Percentiles rank a stretch among this genome's conserved stretches.
Conservation (phyloP, 2,888 invertebrate species). For the Galerucella calmariensis region DNA sequence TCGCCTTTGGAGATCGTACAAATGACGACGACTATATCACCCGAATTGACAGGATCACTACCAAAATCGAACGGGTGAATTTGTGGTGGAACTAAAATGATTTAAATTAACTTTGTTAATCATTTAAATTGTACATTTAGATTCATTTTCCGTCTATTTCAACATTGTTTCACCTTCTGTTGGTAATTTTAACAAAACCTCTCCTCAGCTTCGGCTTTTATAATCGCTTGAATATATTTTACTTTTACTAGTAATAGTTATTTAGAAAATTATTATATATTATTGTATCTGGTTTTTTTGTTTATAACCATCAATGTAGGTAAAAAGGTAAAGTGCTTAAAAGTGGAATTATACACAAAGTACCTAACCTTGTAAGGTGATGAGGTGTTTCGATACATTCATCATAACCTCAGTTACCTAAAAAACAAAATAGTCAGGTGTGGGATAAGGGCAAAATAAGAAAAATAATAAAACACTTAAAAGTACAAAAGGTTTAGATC, state of each 20-base stretch:
- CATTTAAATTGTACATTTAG: too few species aligned
- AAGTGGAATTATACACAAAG: slow-evolving; percentile 29
- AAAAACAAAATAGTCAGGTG: slow-evolving; percentile 42
- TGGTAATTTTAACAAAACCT: too few species aligned
- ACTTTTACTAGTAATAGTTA: not conserved
- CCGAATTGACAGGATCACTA: slow-evolving; percentile 70
- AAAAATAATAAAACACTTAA: slow-evolving; percentile 42
- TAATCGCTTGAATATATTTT: too few species aligned
- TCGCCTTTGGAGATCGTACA: slow-evolving; percentile 84
- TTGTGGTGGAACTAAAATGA: slow-evolving; percentile 77
- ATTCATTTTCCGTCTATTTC: too few species aligned
- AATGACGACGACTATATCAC: slow-evolving; percentile 56
- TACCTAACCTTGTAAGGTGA: slow-evolving; percentile 38
- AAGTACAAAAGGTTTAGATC: not conserved
- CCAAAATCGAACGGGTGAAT: slow-evolving; percentile 82
- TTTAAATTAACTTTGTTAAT: not conserved
- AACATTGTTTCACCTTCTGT: too few species aligned
- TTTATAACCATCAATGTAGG: not conserved
- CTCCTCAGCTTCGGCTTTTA: too few species aligned
- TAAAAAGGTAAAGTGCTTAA: slow-evolving; percentile 37
- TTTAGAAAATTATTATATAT: not conserved
- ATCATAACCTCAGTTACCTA: slow-evolving; percentile 38
- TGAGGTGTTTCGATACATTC: slow-evolving; percentile 29
- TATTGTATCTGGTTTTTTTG: not conserved
- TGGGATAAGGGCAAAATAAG: slow-evolving; percentile 41